Percentiles rank a stretch among this genome's conserved stretches.
These are phyloP conservation scores for Halcyon leucocephala DNA, from an alignment of 2,797 vertebrate species.

Conservation along the genomic window DNA sequence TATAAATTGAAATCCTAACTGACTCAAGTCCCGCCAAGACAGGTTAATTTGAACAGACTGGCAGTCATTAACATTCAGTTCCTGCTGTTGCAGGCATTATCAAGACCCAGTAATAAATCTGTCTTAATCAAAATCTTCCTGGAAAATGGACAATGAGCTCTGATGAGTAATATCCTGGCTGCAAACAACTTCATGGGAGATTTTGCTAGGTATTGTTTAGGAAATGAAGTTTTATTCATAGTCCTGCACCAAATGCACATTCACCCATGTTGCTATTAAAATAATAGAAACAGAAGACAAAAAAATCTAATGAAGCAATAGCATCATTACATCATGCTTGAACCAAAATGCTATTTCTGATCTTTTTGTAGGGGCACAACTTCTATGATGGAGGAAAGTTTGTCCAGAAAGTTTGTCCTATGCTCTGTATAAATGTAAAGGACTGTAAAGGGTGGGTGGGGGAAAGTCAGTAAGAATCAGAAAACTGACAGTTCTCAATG, in stretches of 20 bases:
- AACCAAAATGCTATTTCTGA: background rate
- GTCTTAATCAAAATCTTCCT: slow-evolving; percentile 16
- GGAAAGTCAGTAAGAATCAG: background rate
- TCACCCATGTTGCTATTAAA: background rate
- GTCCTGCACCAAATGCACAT: background rate
- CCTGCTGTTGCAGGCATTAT: background rate
- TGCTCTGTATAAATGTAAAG: background rate
- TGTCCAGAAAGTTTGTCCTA: background rate
- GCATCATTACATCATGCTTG: background rate
- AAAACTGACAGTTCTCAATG: background rate
- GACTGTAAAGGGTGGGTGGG: background rate
- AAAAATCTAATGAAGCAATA: background rate
- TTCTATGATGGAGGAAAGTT: background rate
- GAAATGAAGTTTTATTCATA: background rate
- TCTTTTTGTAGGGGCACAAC: background rate
- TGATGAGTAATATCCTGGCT: slow-evolving; percentile 19
- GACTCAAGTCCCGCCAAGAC: background rate
- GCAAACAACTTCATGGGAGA: background rate
- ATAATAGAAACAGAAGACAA: background rate
- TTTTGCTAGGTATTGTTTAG: background rate
- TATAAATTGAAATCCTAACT: background rate
- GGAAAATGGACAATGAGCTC: slow-evolving; percentile 12
- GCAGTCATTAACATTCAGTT: slow-evolving; percentile 24
- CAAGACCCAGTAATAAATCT: background rate
- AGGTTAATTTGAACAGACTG: slow-evolving; percentile 16